These are phyloP conservation scores for Orthonevra nobilis DNA, from an alignment of 2,888 invertebrate species.

Conservation along the genomic window DNA sequence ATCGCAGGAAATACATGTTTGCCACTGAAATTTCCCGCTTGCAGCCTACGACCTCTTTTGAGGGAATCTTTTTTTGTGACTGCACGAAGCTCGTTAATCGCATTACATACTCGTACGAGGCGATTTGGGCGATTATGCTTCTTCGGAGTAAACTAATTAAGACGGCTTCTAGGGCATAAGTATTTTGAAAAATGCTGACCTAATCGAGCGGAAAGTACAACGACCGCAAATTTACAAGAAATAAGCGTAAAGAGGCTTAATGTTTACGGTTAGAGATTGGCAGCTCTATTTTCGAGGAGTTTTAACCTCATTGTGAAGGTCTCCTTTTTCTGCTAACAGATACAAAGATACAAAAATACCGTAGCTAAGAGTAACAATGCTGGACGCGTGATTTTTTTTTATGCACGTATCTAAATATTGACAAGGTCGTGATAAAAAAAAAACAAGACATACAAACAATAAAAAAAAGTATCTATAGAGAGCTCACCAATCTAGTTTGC, in stretches of 20 bases:
- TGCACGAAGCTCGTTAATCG: conserved; percentile 24
- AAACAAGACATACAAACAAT: not conserved
- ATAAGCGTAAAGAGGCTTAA: conserved; percentile 27
- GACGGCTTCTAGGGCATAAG: conserved; percentile 48
- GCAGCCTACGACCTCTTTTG: not conserved
- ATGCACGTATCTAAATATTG: conserved; percentile 15
- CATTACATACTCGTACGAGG: conserved; percentile 6
- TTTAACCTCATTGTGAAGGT: conserved; percentile 29
- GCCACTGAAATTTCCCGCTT: no score
- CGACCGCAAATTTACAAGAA: conserved; percentile 26
- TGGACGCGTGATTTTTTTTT: no score
- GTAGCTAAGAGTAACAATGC: no score
- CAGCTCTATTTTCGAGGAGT: conserved; percentile 8
- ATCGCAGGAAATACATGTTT: conserved; percentile 5
- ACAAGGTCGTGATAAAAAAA: conserved; percentile 52
- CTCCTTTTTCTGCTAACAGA: no score
- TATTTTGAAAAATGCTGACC: conserved; percentile 9
- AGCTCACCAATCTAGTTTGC: conserved; percentile 46
- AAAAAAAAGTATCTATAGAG: not conserved
- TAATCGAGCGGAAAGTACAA: conserved; percentile 25
- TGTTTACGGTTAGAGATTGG: conserved; percentile 15
- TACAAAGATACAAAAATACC: no score
- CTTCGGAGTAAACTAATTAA: conserved; percentile 31
- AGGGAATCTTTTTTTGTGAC: not conserved
- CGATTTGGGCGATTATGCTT: conserved; percentile 5